Evolutionary conservation across 2,797 vertebrate species (phyloP), one percentile per base, ranked within the genome.

Genomic region (Parauchenoglanis punctatus): DNA sequence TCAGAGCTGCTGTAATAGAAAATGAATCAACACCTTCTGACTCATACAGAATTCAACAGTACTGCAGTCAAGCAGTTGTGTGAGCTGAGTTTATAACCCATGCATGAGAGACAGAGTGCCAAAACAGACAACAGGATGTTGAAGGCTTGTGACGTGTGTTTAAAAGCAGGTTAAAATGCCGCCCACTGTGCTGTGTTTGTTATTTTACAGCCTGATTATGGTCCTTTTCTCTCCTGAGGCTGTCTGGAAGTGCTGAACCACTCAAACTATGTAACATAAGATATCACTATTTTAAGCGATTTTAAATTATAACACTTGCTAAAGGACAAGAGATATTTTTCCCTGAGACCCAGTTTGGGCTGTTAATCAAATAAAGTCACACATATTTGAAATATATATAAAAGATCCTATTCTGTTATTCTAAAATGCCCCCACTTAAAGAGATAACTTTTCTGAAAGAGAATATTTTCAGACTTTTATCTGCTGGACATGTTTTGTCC

Each of bases 401-500:
- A 80, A 13, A 81, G 31, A 44, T 44, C 11, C 8, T 61, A 10
- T 63, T 63, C 78, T 81, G 58, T 63, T 46, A 81, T 46, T 81
- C 13, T n/a, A 81, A 81, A 81, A 81, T 81, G 20, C 25, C 80
- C 35, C 40, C 40, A 2, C 46, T 63, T 63, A 63, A 46, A 63
- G 46, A 46, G 80, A 63, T 81, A 17, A 81, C 59, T 46, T 65
- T 40, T 65, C 80, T 28, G 15, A 65, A 82, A 28, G 25, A 65
- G 44, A 65, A 65, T 49, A 82, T 65, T 65, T 46, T 28, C 25
- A 49, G 44, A 82, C 13, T 82, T 81, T 81, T 81, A 81, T 81
- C 78, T 81, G 78, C 78, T 81, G 78, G 78, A 81, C 78, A 81
- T 81, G 56, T 83, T 83, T 82, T 65, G 81, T 82, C 81, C 81